These are phyloP conservation scores for Tor tambroides DNA, from an alignment of 2,113 vertebrate species.

Conservation along the genomic window DNA sequence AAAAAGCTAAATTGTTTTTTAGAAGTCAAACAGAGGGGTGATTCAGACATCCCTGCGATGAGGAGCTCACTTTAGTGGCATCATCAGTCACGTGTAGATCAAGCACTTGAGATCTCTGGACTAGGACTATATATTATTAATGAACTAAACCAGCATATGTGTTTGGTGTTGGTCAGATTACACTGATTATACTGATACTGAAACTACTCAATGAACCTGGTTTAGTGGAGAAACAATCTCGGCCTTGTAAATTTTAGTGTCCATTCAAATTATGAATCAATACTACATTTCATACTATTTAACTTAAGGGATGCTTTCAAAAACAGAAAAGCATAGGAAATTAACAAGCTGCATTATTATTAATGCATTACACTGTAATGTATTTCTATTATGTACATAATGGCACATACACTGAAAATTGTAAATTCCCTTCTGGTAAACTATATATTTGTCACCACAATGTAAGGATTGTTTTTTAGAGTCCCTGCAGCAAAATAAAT, in stretches of 20 bases:
- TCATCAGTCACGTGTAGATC: constrained; percentile 20
- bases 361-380: not conserved
- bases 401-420: not conserved
- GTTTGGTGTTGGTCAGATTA: not conserved
- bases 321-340: not conserved
- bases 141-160: not conserved
- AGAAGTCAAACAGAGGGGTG: constrained; percentile 34
- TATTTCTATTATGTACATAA: not conserved
- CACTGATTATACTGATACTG: not conserved
- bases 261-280: not conserved
- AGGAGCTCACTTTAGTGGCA: not conserved
- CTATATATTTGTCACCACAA: constrained; percentile 20
- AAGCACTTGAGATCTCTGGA: not conserved
- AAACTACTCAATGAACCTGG: not conserved
- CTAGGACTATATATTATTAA: not conserved
- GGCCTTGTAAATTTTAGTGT: not conserved
- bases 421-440: not conserved
- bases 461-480: constrained; percentile 18
- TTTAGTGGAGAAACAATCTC: not conserved
- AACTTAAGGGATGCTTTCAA: not conserved
- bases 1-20: constrained; percentile 41
- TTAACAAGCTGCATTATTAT: not conserved
- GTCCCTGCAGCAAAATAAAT: not conserved
- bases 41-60: constrained; percentile 35
- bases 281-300: not conserved